These are phyloP conservation scores for Lucilia sericata DNA, from an alignment of 1,140 invertebrate species.

Conservation along the genomic window DNA sequence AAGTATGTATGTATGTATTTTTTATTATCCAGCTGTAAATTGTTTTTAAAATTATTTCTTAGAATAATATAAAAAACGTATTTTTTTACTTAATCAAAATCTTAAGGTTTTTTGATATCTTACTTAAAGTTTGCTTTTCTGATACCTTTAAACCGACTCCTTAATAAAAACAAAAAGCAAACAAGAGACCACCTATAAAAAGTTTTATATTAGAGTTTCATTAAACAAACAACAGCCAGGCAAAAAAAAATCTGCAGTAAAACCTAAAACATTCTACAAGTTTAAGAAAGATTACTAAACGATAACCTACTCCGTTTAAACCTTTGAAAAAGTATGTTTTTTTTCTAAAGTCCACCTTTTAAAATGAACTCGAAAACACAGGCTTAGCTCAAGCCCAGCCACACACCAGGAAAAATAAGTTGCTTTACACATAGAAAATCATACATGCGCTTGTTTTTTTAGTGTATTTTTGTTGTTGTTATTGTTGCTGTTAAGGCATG, in stretches of 20 bases:
- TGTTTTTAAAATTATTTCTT: no score
- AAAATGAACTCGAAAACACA: neutral
- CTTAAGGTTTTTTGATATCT: no score
- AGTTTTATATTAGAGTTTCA: no score
- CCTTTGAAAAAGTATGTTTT: neutral
- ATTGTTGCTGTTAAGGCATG: neutral
- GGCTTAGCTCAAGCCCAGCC: neutral
- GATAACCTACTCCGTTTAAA: neutral
- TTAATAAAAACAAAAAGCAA: no score
- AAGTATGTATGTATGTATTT: no score
- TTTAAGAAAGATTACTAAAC: neutral
- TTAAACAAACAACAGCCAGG: no score
- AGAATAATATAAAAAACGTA: no score
- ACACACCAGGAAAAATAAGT: conserved; percentile 42
- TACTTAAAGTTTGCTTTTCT: no score
- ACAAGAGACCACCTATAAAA: no score
- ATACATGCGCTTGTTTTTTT: conserved; percentile 7
- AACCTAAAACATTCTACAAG: neutral
- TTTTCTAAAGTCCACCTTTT: neutral
- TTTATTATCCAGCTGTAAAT: no score
- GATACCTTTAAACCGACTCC: no score
- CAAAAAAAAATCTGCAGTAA: neutral
- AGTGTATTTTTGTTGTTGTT: neutral
- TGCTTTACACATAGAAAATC: conserved; percentile 37
- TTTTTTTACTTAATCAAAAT: no score